Percentiles rank a stretch among this genome's conserved stretches.
Evolutionary conservation across 2,113 vertebrate genomes (phyloP).

Genomic region (Nothocercus julius): DNA sequence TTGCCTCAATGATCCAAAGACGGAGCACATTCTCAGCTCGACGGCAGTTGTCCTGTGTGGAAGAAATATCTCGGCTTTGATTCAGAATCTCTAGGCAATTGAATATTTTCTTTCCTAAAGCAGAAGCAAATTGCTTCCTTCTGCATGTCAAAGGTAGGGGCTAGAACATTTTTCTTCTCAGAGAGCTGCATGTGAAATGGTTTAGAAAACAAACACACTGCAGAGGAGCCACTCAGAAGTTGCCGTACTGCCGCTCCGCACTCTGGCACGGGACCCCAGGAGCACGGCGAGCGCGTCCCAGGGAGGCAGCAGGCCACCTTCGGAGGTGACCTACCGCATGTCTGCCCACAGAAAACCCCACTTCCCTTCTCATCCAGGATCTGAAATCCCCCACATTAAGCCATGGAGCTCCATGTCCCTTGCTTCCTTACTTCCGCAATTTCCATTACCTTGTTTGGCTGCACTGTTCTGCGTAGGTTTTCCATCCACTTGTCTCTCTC

Average conservation of each 20-base stretch:
- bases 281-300: neutral
- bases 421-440: neutral
- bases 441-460: conserved; percentile 93
- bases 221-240: neutral
- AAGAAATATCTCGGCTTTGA: neutral
- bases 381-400: neutral
- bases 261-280: neutral
- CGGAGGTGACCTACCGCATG: neutral
- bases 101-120: neutral
- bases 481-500: conserved; percentile 99
- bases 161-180: neutral
- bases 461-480: conserved; percentile 91
- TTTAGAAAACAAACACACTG: neutral
- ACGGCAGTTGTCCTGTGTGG: conserved; percentile 90
- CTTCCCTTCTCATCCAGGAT: accelerated
- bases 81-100: neutral
- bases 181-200: neutral
- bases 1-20: conserved; percentile 98
- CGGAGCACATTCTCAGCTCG: conserved; percentile 91
- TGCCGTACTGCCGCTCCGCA: neutral
- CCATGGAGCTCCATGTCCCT: neutral
- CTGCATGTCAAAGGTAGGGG: neutral
- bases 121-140: neutral
- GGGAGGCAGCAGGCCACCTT: neutral
- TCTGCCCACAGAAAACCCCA: neutral